Evolutionary conservation across 1,140 invertebrate species (phyloP), one percentile per base, ranked within the genome.

Genomic region (Colletes gigas): DNA sequence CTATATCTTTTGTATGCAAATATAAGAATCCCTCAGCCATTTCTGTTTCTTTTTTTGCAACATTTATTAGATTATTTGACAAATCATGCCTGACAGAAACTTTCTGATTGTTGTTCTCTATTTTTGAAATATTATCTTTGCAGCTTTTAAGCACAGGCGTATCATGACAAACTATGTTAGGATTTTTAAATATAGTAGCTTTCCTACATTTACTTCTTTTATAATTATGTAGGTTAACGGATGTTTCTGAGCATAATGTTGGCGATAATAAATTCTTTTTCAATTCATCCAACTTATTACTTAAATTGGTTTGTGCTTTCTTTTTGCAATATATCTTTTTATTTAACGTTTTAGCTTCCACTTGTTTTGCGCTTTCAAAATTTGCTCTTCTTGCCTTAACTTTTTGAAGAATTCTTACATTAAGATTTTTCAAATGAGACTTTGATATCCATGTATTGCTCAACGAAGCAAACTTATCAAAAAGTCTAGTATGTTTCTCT

Each of bases 1-100:
- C 57, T 10, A 68, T 10, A 62, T 89, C 81, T 21, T 83, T 83
- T 4, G 63, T 50, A 41, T 85, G 65, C 7, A 90, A 72, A 19
- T 47, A 54, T 30, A 90, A n/a, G 41, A 83, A 87, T 72, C 67
- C 83, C 14, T 86, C 65, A 54, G 82, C 82, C 6, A 80, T 71
- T 73, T 86, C 52, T 21, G 83, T n/a, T 74, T 90, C 80, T 2
- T 63, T 78, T 12, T 85, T 74, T 19, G 75, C 10, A 17, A 60
- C 75, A 6, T 65, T 60, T 7, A 77, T 63, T 19, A 88, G 17
- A 65, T 15, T 55, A 4, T 75, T 65, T 62, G 17, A 14, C 50
- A 78, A 50, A 60, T 77, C 70, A 30, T 21, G 30, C 0, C 47
- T 77, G 21, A 17, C 4, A 12, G 7, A 62, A 41, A 12, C 12